Evolutionary conservation across 2,113 vertebrate genomes (phyloP).

Genomic region (Chionodraco myersi): DNA sequence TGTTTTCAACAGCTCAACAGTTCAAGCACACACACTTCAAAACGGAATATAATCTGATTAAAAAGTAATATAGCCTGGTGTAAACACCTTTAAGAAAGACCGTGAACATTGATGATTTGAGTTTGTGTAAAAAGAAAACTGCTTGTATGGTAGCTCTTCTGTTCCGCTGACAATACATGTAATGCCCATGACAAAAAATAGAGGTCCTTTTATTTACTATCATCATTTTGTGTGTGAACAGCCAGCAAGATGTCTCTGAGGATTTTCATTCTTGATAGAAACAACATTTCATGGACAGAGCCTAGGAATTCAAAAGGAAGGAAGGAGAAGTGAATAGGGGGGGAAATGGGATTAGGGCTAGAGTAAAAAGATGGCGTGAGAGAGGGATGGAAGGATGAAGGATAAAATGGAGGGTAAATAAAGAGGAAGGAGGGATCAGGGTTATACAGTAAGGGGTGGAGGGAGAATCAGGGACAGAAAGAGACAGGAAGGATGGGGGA

Average conservation of each 20-base stretch:
- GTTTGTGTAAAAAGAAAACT: not conserved
- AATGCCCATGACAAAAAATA: not conserved
- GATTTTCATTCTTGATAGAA: not conserved
- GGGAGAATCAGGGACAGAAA: conserved; percentile 19
- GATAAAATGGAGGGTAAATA: conserved; percentile 12
- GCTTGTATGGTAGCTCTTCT: not conserved
- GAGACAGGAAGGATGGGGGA: conserved; percentile 30
- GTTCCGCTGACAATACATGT: not conserved
- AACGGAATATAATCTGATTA: not conserved
- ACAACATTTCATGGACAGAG: conserved; percentile 1
- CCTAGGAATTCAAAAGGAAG: not conserved
- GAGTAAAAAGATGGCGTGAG: conserved; percentile 27
- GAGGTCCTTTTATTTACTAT: not conserved
- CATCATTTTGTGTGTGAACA: not conserved
- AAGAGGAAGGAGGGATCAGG: not conserved
- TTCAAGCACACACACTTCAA: not conserved
- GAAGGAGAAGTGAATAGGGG: conserved; percentile 5
- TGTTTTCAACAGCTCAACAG: conserved; percentile 21
- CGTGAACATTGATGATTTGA: not conserved
- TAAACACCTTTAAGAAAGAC: not conserved
- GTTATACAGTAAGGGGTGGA: conserved; percentile 3
- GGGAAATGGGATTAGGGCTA: conserved; percentile 39
- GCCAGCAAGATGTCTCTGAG: conserved; percentile 2
- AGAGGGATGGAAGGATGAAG: conserved; percentile 27
- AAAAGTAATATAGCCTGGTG: not conserved